Evolutionary conservation across 2,797 vertebrate species (phyloP), one percentile per base, ranked within the genome.

Genomic region (Lagocephalus sceleratus): DNA sequence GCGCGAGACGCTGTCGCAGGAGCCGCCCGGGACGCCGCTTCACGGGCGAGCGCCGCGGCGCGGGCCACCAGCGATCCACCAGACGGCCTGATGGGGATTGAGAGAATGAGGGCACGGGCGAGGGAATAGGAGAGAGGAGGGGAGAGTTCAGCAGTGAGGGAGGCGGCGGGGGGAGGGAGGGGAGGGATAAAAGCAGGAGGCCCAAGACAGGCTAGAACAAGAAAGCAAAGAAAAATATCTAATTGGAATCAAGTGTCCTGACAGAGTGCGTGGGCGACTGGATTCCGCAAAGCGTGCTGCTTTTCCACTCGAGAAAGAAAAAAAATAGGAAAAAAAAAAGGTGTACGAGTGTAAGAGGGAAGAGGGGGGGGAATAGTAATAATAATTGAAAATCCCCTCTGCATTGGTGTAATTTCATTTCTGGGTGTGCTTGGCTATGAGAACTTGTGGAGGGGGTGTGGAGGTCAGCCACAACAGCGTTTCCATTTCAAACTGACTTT

Each of bases 241-340:
- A 89, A 90, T 89, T 91, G 85, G 87, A 91, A 90, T 91, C 88
- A 90, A 92, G 87, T 88, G 85, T 90, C 87, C 83, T 86, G 85
- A 85, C 81, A 82, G 69, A 66, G 77, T 83, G 84, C 69, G 86
- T 88, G 85, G 89, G 87, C 72, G 83, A 85, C 80, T 60, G 74
- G 71, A 90, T 90, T 90, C 86, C 72, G 35, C 79, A 82, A 78
- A 82, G 80, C 51, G 71, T 80, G 76, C 88, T 89, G 81, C 81
- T 88, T 89, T 90, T 89, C 85, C 83, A 84, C 76, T 85, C 72
- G n/a, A n/a, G n/a, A n/a, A n/a, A n/a, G n/a, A n/a, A n/a, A n/a
- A n/a, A n/a, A n/a, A n/a, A n/a, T n/a, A n/a, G n/a, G n/a, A n/a
- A n/a, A 61, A 82, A 73, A 80, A 66, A 62, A 47, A 68, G 53